Percentiles rank a stretch among this genome's conserved stretches.
phyloP scores from a whole-genome alignment of 2,797 vertebrate genomes.

The Cynodonichthys magdalenae region DNA sequence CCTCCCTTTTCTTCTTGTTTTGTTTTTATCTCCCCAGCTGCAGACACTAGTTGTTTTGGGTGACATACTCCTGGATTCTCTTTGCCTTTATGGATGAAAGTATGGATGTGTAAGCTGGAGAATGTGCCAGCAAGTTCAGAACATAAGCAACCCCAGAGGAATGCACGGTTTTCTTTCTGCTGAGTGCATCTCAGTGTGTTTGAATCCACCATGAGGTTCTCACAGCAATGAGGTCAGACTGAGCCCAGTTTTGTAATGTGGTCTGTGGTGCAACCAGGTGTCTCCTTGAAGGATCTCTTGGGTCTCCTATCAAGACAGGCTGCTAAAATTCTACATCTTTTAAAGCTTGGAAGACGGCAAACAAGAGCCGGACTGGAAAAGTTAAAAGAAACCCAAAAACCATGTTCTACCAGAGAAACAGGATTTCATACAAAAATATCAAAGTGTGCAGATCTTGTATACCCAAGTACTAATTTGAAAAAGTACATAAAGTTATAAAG shows the following conservation, averaged over 20 bases:
- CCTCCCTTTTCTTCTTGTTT: conserved; percentile 22
- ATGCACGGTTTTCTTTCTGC: conserved; percentile 46
- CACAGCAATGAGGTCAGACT: conserved; percentile 59
- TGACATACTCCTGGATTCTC: conserved; percentile 50
- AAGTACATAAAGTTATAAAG: background rate
- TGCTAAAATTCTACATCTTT: conserved; percentile 40
- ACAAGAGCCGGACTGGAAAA: conserved; percentile 17
- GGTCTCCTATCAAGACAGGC: conserved; percentile 47
- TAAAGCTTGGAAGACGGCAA: conserved; percentile 31
- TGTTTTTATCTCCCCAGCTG: conserved; percentile 61
- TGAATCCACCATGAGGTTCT: conserved; percentile 47
- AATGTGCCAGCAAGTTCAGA: conserved; percentile 38
- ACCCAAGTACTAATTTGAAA: conserved; percentile 3
- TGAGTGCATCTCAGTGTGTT: conserved; percentile 32
- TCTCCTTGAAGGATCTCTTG: conserved; percentile 58
- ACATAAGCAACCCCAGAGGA: conserved; percentile 57
- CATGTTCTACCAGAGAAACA: conserved; percentile 8
- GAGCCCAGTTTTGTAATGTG: conserved; percentile 51
- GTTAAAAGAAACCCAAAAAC: conserved; percentile 36
- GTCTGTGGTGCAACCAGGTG: conserved; percentile 64
- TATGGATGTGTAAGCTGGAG: conserved; percentile 44
- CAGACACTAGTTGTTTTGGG: conserved; percentile 63
- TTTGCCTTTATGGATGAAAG: conserved; percentile 37
- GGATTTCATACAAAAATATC: conserved; percentile 9
- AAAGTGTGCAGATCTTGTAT: conserved; percentile 2